phyloP scores from a whole-genome alignment of 2,113 vertebrate species.

The Nannospalax galili region DNA sequence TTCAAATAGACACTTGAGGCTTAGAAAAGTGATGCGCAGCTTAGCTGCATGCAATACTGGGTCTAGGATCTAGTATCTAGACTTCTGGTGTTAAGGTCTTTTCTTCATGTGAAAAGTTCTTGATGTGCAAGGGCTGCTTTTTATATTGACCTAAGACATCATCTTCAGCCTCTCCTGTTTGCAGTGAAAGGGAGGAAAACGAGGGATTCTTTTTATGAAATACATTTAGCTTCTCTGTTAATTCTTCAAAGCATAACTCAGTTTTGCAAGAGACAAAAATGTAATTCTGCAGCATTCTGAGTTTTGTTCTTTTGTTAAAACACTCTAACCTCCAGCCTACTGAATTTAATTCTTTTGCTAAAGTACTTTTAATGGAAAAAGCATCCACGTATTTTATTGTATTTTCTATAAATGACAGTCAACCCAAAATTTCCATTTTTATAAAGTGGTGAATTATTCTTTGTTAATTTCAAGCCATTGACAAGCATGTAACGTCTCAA shows the following conservation, averaged over 20 bases:
- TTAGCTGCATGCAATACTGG: rapidly evolving
- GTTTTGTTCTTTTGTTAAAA: neutral
- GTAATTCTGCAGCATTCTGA: too few relatives aligned
- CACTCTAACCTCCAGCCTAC: neutral
- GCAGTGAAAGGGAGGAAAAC: neutral
- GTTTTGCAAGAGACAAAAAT: slow-evolving; percentile 47
- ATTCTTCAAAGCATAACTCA: slow-evolving; percentile 28
- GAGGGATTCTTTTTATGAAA: neutral
- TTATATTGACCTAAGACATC: slow-evolving; percentile 9
- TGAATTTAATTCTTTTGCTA: slow-evolving; percentile 22
- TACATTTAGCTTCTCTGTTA: neutral
- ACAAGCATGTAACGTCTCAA: neutral
- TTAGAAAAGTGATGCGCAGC: neutral
- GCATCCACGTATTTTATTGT: neutral
- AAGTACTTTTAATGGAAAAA: neutral
- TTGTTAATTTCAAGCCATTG: neutral
- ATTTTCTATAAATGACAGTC: slow-evolving; percentile 35
- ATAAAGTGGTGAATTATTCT: neutral
- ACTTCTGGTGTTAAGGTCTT: neutral
- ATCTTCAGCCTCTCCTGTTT: neutral
- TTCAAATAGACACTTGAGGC: neutral
- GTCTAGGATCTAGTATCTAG: neutral
- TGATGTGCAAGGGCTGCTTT: neutral
- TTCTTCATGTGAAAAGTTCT: neutral
- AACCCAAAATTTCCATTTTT: neutral